Base-by-base conservation (phyloP, 2,888 invertebrate genomes). In the Diachrysia chrysitis region DNA sequence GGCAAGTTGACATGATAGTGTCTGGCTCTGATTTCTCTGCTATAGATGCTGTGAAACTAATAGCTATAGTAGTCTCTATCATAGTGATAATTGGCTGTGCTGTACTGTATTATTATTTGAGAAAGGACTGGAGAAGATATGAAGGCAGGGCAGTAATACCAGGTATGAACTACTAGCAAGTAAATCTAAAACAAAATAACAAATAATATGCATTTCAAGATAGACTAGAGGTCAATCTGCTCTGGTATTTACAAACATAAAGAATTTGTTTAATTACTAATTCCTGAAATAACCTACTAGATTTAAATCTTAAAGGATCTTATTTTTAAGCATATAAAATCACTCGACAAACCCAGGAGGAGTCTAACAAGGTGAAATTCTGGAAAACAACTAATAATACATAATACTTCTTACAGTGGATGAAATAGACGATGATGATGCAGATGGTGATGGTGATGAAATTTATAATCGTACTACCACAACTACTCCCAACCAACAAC, bases 1-100 rank as follows among this genome's bases (percentile, higher is more conserved):
- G 96, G 53, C 93, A 96, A 69, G 95, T 97, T 29, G 96, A 96
- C 83, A 95, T 97, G 90, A 90, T 96, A 57, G 97, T 97, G 0
- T 95, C 93, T 71, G 95, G 94, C 2, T 85, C 92, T 48, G 65
- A 88, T 76, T 94, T 94, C 78, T 84, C 92, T 42, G 84, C 95
- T 23, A 85, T 90, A 63, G 95, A 95, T 85, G 94, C 90, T 37
- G 89, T 95, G n/a, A 95, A 95, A 78, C 81, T 95, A 25, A 84
- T 91, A 16, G 95, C 95, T 46, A 94, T 95, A 75, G 83, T 95
- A 16, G 76, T 95, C 19, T 95, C 95, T 1, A 89, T 95, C 32
- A 87, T 95, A 73, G 92, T 95, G 10, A 87, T 95, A 23, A 87
- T 94, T 69, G 85, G 87, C 51, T 95, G 94, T 84, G 92, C 92